Evolutionary conservation across 2,113 vertebrate species (phyloP).

Genomic region (Mugil cephalus): DNA sequence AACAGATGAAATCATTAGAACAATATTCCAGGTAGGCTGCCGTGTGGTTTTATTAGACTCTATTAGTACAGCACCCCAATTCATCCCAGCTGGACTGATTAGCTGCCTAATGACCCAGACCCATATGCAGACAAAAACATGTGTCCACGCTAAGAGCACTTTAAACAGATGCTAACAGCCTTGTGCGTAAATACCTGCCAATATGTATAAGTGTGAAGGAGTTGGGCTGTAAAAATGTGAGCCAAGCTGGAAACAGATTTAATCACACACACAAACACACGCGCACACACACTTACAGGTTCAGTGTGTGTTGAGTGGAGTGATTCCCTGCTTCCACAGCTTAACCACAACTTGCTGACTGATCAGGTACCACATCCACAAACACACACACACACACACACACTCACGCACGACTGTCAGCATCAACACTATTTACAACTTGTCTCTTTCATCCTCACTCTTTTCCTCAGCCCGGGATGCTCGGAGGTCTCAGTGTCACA

Average conservation of each 20-base stretch:
- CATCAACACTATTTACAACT: conserved; percentile 30
- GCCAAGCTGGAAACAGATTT: conserved; percentile 12
- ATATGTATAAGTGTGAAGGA: conserved; percentile 21
- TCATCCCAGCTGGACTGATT: conserved; percentile 71
- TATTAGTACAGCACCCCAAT: conserved; percentile 67
- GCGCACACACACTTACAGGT: conserved; percentile 1
- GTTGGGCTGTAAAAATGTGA: conserved; percentile 12
- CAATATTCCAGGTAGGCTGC: conserved; percentile 70
- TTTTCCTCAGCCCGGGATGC: not conserved
- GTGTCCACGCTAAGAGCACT: conserved; percentile 11
- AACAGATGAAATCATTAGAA: conserved; percentile 78
- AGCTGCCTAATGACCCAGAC: conserved; percentile 65
- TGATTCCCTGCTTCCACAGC: not conserved
- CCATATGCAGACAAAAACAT: conserved; percentile 5
- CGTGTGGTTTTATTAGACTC: conserved; percentile 65
- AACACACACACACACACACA: not conserved
- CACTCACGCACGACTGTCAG: not conserved
- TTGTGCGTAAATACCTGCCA: conserved; percentile 11
- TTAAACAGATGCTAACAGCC: conserved; percentile 37
- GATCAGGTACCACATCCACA: conserved; percentile 13
- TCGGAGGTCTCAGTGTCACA: conserved; percentile 33
- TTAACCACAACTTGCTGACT: not conserved
- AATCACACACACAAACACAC: conserved; percentile 18
- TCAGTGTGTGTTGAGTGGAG: not conserved
- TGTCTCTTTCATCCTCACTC: conserved; percentile 10